Evolutionary conservation across 1,140 invertebrate species (phyloP), one percentile per base, ranked within the genome.

Genomic region (Camponotus floridanus): DNA sequence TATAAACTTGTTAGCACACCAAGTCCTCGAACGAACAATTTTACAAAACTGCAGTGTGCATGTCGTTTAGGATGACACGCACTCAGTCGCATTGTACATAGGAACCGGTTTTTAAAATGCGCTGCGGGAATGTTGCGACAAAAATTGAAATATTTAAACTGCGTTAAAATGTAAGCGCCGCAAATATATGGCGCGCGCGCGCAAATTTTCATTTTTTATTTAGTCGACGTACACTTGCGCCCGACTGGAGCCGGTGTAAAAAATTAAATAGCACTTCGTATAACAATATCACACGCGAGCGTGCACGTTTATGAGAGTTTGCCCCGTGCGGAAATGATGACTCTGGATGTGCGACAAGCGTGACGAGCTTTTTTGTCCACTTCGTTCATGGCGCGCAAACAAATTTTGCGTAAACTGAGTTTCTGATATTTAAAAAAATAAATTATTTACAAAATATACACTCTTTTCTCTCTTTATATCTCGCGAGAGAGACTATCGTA

Each of bases 91-190:
- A 26, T 64, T 81, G 79, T 61, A 51, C 48, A 51, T 51, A 45
- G 67, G n/a, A 62, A 48, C 68, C 79, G 5, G 55, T 11, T 59
- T 83, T 73, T 73, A 83, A 81, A 81, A 83, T 71, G 68, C 79
- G 39, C 31, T 42, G 39, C 26, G 26, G 45, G 18, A 68, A 36
- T n/a, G 68, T 39, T 33, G 55, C 42, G 39, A 70, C 62, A 67
- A 83, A 83, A 74, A 83, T 73, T 83, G 79, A 83, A 83, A 83
- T 83, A 83, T 83, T 83, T 83, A 83, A 83, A 83, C 79, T 45
- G 26, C 39, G 79, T 83, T 83, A 83, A 83, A 83, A 83, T 83
- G 68, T 74, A 55, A 74, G 55, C 39, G 39, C 68, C 68, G 31
- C 48, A 83, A 74, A 83, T 61, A 62, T 74, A 83, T 74, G 45